These are phyloP conservation scores for Bombus superbus DNA, from an alignment of 1,140 invertebrate species.

Conservation along the genomic window DNA sequence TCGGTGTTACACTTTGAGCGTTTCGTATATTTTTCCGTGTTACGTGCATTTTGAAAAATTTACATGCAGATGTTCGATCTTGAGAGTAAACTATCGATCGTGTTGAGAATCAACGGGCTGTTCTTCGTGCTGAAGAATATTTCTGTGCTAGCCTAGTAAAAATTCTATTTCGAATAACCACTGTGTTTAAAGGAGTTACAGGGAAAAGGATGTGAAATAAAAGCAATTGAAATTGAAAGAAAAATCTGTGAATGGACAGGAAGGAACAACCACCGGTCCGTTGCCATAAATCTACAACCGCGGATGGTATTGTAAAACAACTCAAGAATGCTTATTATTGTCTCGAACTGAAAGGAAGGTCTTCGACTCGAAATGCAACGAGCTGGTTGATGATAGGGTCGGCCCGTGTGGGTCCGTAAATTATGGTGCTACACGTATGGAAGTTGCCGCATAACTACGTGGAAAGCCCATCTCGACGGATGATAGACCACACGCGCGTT, in stretches of 20 bases:
- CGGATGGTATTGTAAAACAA: not conserved
- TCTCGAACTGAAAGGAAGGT: slow-evolving; percentile 19
- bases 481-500: slow-evolving; percentile 38
- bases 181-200: not conserved
- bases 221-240: not conserved
- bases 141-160: too few species aligned
- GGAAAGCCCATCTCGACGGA: not conserved
- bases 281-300: not conserved
- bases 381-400: slow-evolving; percentile 40
- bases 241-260: not conserved
- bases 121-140: too few species aligned
- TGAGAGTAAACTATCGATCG: too few species aligned
- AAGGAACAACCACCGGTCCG: not conserved
- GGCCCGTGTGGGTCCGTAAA: slow-evolving; percentile 36
- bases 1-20: too few species aligned
- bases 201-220: not conserved
- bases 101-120: too few species aligned
- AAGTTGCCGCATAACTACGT: slow-evolving; percentile 37
- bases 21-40: too few species aligned
- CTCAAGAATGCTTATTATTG: slow-evolving; percentile 33
- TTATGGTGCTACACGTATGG: slow-evolving; percentile 40
- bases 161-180: too few species aligned
- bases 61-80: too few species aligned
- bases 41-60: too few species aligned
- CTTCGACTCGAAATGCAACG: slow-evolving; percentile 43